Conservation (phyloP, 2,113 vertebrate species). For the Lasiurus cinereus region DNA sequence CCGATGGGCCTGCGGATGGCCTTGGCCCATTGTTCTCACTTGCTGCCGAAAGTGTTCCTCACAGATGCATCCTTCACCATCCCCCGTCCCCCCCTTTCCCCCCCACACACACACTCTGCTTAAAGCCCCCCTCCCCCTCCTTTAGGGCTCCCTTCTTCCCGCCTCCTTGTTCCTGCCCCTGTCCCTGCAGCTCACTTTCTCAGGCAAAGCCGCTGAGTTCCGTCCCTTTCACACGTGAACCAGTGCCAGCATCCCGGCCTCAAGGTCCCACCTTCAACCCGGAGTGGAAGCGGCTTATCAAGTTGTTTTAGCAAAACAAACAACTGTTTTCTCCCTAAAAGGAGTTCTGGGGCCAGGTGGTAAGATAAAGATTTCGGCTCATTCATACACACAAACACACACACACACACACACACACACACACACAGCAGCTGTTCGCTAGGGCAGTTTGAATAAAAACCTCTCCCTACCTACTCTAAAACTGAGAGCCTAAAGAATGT, state of each 20-base stretch:
- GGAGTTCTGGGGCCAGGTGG: background rate
- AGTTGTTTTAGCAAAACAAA: slow-evolving; percentile 27
- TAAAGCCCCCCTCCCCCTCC: background rate
- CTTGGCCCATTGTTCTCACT: background rate
- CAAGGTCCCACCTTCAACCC: slow-evolving; percentile 8
- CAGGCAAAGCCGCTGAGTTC: background rate
- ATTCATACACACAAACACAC: no score
- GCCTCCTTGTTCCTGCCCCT: background rate
- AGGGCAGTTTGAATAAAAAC: background rate
- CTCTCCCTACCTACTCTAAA: background rate
- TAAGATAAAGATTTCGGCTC: background rate
- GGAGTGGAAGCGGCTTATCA: background rate
- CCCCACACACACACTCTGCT: no score
- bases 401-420: fast-evolving
- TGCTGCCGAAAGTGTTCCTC: background rate
- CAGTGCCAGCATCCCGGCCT: background rate
- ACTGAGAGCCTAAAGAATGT: background rate
- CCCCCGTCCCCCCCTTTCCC: fast-evolving
- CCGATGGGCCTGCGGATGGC: background rate
- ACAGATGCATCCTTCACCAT: background rate
- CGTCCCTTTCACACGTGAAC: background rate
- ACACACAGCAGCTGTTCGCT: background rate
- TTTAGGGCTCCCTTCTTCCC: background rate
- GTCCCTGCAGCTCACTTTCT: background rate
- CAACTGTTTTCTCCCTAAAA: background rate